Evolutionary conservation across 2,888 invertebrate genomes (phyloP).

Genomic region (Tipula unca): DNA sequence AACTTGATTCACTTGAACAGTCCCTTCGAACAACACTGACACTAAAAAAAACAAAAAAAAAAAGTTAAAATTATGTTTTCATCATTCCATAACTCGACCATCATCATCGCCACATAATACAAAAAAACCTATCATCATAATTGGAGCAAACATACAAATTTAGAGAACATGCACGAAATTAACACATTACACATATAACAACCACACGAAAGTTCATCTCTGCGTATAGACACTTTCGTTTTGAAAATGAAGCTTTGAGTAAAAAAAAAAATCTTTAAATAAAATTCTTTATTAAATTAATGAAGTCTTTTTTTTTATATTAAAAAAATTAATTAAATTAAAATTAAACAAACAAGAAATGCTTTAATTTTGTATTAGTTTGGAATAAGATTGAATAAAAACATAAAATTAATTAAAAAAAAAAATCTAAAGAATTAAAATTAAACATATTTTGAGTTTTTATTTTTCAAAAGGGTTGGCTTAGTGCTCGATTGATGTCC

Average conservation of each 20-base stretch:
- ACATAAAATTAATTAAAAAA: background rate
- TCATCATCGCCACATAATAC: background rate
- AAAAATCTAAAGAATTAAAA: background rate
- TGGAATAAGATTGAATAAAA: background rate
- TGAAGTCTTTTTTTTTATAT: background rate
- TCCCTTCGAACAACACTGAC: no score
- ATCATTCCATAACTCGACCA: background rate
- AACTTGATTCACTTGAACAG: background rate
- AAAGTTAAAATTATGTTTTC: background rate
- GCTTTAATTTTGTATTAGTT: constrained; percentile 14
- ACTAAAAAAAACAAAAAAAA: no score
- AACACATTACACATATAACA: background rate
- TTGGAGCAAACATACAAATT: no score
- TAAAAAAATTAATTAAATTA: background rate
- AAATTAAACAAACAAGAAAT: background rate
- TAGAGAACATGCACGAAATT: no score
- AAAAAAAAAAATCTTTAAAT: background rate
- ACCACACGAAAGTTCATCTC: background rate
- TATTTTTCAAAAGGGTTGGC: no score
- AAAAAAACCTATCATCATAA: background rate
- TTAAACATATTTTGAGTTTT: background rate
- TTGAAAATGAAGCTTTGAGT: background rate
- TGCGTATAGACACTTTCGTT: background rate
- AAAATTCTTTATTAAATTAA: background rate
- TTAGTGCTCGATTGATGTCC: no score